phyloP scores from a whole-genome alignment of 2,888 invertebrate species.

The Agrochola macilenta region DNA sequence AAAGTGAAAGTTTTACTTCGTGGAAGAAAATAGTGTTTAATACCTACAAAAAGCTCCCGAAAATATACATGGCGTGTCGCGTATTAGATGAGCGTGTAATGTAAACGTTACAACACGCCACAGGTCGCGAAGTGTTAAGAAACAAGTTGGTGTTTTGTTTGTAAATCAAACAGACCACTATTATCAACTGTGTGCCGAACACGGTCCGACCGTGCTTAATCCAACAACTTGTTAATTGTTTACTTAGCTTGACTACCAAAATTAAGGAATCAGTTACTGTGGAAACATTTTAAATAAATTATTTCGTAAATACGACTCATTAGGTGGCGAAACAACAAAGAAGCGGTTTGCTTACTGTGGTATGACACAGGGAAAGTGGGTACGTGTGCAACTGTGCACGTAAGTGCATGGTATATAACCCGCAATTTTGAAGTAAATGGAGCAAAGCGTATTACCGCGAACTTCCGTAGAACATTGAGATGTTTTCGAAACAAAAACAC shows the following conservation, averaged over 20 bases:
- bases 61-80: constrained; percentile 2
- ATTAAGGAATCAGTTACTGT: constrained; percentile 36
- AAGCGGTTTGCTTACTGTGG: constrained; percentile 63
- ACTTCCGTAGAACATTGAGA: constrained; percentile 70
- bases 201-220: constrained; percentile 26
- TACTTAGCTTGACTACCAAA: constrained; percentile 40
- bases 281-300: constrained; percentile 5
- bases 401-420: constrained; percentile 76
- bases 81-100: constrained; percentile 27
- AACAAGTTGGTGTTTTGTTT: constrained; percentile 74
- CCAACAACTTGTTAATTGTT: constrained; percentile 49
- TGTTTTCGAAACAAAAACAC: constrained; percentile 52
- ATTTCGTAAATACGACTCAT: constrained; percentile 11
- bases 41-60: not conserved
- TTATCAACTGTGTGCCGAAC: constrained; percentile 41
- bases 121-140: constrained; percentile 70
- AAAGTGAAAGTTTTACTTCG: constrained; percentile 33
- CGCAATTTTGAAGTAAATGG: constrained; percentile 80
- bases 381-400: constrained; percentile 67
- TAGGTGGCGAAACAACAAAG: constrained; percentile 57
- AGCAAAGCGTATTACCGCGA: constrained; percentile 76
- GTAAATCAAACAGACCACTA: constrained; percentile 68
- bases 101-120: constrained; percentile 75
- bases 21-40: constrained; percentile 1
- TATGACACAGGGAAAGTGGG: constrained; percentile 79